phyloP scores from a whole-genome alignment of 2,113 vertebrate species.

The Albula glossodonta region DNA sequence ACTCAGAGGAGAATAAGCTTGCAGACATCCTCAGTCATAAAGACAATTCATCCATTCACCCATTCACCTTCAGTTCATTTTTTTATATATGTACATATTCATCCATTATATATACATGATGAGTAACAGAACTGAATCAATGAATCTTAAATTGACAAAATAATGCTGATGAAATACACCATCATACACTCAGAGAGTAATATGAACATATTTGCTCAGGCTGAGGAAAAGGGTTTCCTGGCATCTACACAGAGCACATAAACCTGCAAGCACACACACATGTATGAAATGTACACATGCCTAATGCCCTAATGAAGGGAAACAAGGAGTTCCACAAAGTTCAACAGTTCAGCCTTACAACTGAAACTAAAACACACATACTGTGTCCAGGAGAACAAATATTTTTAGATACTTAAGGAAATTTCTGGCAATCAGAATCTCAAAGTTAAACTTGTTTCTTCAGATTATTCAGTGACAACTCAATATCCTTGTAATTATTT shows the following conservation, averaged over 20 bases:
- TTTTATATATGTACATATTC: no score
- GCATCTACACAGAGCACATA: neutral
- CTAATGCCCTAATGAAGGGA: neutral
- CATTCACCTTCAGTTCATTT: no score
- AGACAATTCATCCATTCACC: no score
- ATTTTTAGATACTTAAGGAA: neutral
- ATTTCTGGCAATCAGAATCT: neutral
- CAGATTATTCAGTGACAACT: neutral
- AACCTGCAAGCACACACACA: slow-evolving; percentile 2
- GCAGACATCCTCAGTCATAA: no score
- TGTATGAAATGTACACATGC: neutral
- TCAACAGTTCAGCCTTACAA: neutral
- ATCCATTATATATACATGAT: no score
- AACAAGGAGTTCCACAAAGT: neutral
- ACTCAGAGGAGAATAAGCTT: no score
- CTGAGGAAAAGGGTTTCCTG: no score
- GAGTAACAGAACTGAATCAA: no score
- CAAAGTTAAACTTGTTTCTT: neutral
- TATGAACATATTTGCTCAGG: neutral
- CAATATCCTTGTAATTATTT: neutral
- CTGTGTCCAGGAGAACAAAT: neutral
- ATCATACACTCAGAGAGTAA: neutral
- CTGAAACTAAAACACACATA: neutral
- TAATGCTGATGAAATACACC: neutral
- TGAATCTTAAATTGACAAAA: no score